phyloP scores from a whole-genome alignment of 2,888 invertebrate genomes.

The Pharmacophagus antenor region DNA sequence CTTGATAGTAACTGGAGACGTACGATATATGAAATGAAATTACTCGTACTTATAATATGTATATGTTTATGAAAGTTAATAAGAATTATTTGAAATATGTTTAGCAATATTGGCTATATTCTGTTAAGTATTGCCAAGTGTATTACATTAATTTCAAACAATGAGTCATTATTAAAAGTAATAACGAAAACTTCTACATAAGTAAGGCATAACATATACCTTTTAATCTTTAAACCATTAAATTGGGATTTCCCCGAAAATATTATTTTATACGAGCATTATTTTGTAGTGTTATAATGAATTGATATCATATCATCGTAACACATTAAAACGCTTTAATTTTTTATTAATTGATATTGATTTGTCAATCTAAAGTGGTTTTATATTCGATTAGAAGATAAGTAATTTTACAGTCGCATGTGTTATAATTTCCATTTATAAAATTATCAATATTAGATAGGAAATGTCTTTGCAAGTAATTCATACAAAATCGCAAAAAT shows the following conservation, averaged over 20 bases:
- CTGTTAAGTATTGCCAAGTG: too few relatives aligned
- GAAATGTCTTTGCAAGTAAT: neutral
- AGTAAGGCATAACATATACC: too few relatives aligned
- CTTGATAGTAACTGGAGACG: too few relatives aligned
- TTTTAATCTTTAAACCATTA: too few relatives aligned
- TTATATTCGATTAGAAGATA: neutral
- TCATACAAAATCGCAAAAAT: neutral
- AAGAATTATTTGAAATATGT: too few relatives aligned
- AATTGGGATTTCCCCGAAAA: neutral
- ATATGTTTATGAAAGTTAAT: too few relatives aligned
- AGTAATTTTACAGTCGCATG: neutral
- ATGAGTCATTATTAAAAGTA: too few relatives aligned
- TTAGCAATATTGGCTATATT: too few relatives aligned
- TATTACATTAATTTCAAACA: too few relatives aligned
- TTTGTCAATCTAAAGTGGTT: neutral
- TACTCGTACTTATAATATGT: too few relatives aligned
- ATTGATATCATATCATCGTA: neutral
- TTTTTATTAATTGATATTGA: neutral
- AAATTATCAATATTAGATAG: neutral
- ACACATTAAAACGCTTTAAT: neutral
- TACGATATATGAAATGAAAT: too few relatives aligned
- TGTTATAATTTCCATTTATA: neutral
- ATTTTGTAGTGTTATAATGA: neutral
- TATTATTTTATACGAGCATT: neutral
- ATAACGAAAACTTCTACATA: too few relatives aligned